A percentile compares a stretch with the other conserved stretches of the same genome.
These are phyloP conservation scores for Thalpophila matura DNA, from an alignment of 2,888 invertebrate species.

Conservation along the genomic window DNA sequence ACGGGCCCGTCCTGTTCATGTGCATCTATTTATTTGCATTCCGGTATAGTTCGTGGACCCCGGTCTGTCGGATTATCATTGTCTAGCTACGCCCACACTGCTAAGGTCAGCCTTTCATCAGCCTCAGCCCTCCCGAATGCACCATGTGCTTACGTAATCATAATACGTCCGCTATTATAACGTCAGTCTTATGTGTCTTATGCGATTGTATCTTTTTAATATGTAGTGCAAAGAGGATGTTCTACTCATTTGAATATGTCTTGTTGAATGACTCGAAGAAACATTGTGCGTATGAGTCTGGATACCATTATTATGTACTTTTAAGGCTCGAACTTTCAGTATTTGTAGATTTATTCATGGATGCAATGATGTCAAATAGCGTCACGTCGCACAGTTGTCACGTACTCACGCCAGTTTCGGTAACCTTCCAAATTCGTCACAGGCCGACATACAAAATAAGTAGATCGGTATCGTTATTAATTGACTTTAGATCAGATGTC, in stretches of 20 bases:
- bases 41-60: conserved; percentile 87
- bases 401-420: conserved; percentile 74
- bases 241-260: conserved; percentile 45
- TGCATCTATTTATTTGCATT: conserved; percentile 89
- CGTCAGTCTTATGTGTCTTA: conserved; percentile 54
- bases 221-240: conserved; percentile 52
- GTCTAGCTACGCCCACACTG: conserved; percentile 79
- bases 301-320: conserved; percentile 21
- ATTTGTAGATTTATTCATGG: conserved; percentile 3
- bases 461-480: conserved; percentile 77
- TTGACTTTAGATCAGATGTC: conserved; percentile 75
- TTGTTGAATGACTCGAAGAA: conserved; percentile 31
- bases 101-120: conserved; percentile 81
- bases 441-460: conserved; percentile 68
- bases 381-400: conserved; percentile 60
- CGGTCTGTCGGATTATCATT: conserved; percentile 79
- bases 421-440: conserved; percentile 76
- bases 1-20: conserved; percentile 85
- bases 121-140: conserved; percentile 59
- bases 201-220: conserved; percentile 69
- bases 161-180: conserved; percentile 69
- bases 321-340: not conserved
- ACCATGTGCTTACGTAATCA: conserved; percentile 71
- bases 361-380: conserved; percentile 39
- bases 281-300: conserved; percentile 33